Evolutionary conservation across 2,113 vertebrate genomes (phyloP).

Genomic region (Hyaena hyaena): DNA sequence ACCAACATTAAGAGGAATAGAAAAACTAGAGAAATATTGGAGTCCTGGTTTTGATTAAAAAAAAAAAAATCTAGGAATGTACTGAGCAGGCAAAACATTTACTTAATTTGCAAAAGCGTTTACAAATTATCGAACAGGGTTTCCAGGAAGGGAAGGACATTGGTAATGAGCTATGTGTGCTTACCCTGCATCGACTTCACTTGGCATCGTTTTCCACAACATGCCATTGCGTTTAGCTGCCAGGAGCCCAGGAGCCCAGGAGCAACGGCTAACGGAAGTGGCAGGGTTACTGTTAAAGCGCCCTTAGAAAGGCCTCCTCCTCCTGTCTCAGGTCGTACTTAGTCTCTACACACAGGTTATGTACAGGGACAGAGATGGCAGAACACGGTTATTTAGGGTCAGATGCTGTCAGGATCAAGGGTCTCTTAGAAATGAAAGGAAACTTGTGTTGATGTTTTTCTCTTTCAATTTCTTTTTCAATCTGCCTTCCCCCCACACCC

Average conservation of each 20-base stretch:
- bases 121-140: neutral
- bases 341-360: neutral
- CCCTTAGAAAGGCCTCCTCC: neutral
- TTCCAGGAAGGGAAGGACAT: neutral
- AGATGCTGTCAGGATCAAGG: accelerated
- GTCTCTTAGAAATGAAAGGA: neutral
- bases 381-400: neutral
- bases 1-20: neutral
- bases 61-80: neutral
- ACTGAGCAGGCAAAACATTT: neutral
- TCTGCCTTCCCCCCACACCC: too few species aligned
- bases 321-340: neutral
- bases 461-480: neutral
- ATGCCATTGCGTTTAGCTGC: too few species aligned
- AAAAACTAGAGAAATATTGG: neutral
- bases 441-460: neutral
- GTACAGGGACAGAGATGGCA: neutral
- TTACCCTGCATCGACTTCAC: neutral
- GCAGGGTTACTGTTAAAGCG: neutral
- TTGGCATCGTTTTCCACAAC: accelerated
- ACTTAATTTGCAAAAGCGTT: neutral
- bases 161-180: accelerated
- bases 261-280: neutral
- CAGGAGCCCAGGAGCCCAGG: too few species aligned
- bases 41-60: neutral